phyloP scores from a whole-genome alignment of 2,113 vertebrate genomes.

The Cebidichthys violaceus region DNA sequence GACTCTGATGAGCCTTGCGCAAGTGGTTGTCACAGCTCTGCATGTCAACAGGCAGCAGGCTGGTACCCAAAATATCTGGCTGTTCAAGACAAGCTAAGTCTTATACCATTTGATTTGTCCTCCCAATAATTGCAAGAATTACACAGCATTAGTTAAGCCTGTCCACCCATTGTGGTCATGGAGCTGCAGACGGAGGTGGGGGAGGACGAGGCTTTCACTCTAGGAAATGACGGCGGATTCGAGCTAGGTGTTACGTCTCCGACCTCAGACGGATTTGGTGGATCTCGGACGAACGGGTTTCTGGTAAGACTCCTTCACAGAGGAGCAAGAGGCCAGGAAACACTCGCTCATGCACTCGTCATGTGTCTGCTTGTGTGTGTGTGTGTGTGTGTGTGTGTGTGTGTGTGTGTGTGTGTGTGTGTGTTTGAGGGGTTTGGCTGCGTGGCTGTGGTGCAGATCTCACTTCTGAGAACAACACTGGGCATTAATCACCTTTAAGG shows the following conservation, averaged over 20 bases:
- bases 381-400: slow-evolving; percentile 40
- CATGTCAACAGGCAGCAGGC: slow-evolving; percentile 27
- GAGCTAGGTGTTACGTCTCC: slow-evolving; percentile 51
- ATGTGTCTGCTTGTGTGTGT: slow-evolving; percentile 30
- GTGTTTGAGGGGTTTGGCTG: slow-evolving; percentile 41
- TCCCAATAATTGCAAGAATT: slow-evolving; percentile 54
- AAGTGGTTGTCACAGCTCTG: slow-evolving; percentile 40
- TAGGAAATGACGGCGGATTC: slow-evolving; percentile 46
- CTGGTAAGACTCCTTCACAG: slow-evolving; percentile 57
- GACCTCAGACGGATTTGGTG: slow-evolving; percentile 63
- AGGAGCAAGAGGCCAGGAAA: slow-evolving; percentile 67
- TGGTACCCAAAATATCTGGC: slow-evolving; percentile 25
- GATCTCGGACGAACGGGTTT: slow-evolving; percentile 57
- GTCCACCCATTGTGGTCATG: slow-evolving; percentile 49
- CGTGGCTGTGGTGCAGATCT: slow-evolving; percentile 60
- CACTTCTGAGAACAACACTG: slow-evolving; percentile 57
- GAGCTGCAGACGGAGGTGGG: slow-evolving; percentile 21
- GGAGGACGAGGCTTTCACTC: slow-evolving; percentile 16
- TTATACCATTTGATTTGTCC: slow-evolving; percentile 54
- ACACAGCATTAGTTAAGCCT: slow-evolving; percentile 45
- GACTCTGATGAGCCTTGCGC: slow-evolving; percentile 25
- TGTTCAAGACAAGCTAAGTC: neutral
- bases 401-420: slow-evolving; percentile 25
- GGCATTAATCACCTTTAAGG: slow-evolving; percentile 55
- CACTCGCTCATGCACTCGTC: slow-evolving; percentile 61